Conservation (phyloP, 2,888 invertebrate genomes). For the Cerastoderma edule region DNA sequence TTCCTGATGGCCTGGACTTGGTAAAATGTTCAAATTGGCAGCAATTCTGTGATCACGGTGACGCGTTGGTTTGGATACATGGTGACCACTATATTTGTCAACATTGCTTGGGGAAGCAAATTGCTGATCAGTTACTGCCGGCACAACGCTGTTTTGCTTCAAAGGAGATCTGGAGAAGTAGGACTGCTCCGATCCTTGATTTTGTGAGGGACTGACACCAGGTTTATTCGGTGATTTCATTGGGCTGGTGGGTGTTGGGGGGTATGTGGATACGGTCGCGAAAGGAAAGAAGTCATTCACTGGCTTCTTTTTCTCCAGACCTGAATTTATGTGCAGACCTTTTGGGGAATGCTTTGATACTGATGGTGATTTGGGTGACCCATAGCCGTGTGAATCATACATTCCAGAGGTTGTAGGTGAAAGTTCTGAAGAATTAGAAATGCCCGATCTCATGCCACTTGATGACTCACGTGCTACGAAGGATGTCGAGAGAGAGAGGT, state of each 20-base stretch:
- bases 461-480: neutral
- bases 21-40: constrained; percentile 45
- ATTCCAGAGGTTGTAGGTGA: too few relatives aligned
- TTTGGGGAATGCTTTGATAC: constrained; percentile 7
- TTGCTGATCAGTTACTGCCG: neutral
- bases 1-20: constrained; percentile 19
- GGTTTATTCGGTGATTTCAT: constrained; percentile 41
- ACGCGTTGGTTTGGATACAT: constrained; percentile 2
- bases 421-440: neutral
- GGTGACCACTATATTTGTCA: neutral
- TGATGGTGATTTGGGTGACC: neutral
- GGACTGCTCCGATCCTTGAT: neutral
- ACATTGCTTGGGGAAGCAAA: neutral
- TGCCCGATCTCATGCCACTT: neutral
- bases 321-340: neutral
- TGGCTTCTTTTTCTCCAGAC: constrained; percentile 24
- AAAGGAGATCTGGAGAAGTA: constrained; percentile 25
- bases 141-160: constrained; percentile 3
- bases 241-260: constrained; percentile 42
- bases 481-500: constrained; percentile 18
- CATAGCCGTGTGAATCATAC: too few relatives aligned
- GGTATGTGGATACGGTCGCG: constrained; percentile 57
- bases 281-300: constrained; percentile 59
- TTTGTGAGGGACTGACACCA: neutral
- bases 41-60: constrained; percentile 46